Evolutionary conservation across 2,797 vertebrate species (phyloP).

Genomic region (Dicrostonyx torquatus): DNA sequence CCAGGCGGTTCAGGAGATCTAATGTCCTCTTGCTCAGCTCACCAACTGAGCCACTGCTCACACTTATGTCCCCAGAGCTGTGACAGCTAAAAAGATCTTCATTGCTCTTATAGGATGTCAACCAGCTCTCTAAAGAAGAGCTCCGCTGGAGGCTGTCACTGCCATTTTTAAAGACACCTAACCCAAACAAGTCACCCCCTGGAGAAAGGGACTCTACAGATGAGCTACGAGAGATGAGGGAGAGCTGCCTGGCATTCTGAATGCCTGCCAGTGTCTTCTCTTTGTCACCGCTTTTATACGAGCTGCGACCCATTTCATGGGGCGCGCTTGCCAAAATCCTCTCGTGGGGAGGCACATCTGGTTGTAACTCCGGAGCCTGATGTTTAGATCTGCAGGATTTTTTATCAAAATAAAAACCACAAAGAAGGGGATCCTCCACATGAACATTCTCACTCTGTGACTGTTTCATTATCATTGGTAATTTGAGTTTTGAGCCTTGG

Average conservation of each 20-base stretch:
- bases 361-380: constrained; percentile 82
- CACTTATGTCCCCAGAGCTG: constrained; percentile 89
- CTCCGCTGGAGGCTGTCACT: constrained; percentile 90
- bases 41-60: constrained; percentile 89
- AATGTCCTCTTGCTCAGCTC: constrained; percentile 97
- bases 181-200: constrained; percentile 89
- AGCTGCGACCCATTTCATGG: constrained; percentile 81
- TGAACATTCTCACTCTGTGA: constrained; percentile 83
- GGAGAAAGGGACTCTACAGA: constrained; percentile 94
- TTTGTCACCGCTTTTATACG: constrained; percentile 79
- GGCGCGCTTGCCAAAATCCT: constrained; percentile 74
- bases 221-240: constrained; percentile 90
- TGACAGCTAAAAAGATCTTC: constrained; percentile 91
- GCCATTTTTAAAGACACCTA: constrained; percentile 87
- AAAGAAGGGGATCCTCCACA: constrained; percentile 80
- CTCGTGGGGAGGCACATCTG: constrained; percentile 77
- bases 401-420: constrained; percentile 87
- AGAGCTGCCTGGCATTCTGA: constrained; percentile 81
- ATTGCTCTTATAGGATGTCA: constrained; percentile 89
- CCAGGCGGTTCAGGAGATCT: constrained; percentile 96
- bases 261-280: constrained; percentile 79
- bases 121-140: constrained; percentile 94
- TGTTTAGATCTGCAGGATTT: constrained; percentile 84
- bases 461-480: constrained; percentile 85
- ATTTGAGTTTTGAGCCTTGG: constrained; percentile 87